A percentile compares a stretch with the other conserved stretches of the same genome.
phyloP scores from a whole-genome alignment of 2,797 vertebrate genomes.

The Morelia viridis region DNA sequence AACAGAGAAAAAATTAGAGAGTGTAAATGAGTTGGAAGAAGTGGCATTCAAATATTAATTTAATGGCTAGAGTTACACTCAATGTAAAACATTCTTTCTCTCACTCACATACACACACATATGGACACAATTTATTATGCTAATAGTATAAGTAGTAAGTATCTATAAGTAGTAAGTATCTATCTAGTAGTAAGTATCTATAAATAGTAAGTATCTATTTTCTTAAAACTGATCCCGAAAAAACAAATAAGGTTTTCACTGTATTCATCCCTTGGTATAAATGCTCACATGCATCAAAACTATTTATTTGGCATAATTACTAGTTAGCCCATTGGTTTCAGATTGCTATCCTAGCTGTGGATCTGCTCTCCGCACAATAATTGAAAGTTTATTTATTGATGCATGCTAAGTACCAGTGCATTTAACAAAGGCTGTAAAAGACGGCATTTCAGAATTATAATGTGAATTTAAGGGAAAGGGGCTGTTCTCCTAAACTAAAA shows the following conservation, averaged over 20 bases:
- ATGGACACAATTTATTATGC: not conserved
- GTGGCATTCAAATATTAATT: not conserved
- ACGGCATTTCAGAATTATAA: conserved; percentile 66
- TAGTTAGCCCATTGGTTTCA: conserved; percentile 65
- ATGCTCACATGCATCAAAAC: conserved; percentile 57
- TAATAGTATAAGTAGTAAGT: too few species aligned
- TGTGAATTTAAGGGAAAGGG: conserved; percentile 64
- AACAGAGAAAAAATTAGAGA: not conserved
- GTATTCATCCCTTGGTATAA: not conserved
- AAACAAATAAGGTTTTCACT: conserved; percentile 63
- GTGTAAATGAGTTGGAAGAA: not conserved
- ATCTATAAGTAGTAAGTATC: too few species aligned
- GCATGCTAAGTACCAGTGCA: conserved; percentile 71
- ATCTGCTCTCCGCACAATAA: conserved; percentile 51
- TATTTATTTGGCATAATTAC: conserved; percentile 69
- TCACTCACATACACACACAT: not conserved
- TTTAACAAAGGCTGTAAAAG: conserved; percentile 63
- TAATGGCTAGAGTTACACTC: conserved; percentile 23
- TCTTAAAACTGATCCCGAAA: conserved; percentile 26
- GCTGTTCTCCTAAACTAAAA: conserved; percentile 58
- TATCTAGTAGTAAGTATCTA: too few species aligned
- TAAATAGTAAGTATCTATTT: too few species aligned
- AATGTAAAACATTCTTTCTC: conserved; percentile 18
- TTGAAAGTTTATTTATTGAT: conserved; percentile 74
- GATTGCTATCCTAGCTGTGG: conserved; percentile 39